Percentiles rank a stretch among this genome's conserved stretches.
phyloP scores from a whole-genome alignment of 2,113 vertebrate species.

The Neodon shergylaensis region DNA sequence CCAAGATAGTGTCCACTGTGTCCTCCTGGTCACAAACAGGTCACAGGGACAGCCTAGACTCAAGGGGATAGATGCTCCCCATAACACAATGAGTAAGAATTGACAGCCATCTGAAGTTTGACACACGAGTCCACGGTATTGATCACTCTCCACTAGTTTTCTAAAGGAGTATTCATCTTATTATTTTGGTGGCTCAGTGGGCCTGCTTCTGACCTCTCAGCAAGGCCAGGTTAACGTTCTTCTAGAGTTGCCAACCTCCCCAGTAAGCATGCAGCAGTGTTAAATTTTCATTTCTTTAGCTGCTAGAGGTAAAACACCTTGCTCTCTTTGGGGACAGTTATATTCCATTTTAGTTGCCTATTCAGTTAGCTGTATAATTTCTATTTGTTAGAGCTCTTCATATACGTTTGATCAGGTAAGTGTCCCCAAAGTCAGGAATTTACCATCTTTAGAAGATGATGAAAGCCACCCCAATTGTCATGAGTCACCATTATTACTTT shows the following conservation, averaged over 20 bases:
- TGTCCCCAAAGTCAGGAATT: not conserved
- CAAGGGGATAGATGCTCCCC: not conserved
- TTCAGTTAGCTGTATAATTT: not conserved
- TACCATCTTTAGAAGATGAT: not conserved
- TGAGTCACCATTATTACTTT: not conserved
- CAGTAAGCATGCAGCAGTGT: accelerated
- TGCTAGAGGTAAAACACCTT: not conserved
- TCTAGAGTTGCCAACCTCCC: not conserved
- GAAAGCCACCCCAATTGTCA: not conserved
- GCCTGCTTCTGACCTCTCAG: not conserved
- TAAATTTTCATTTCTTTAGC: not conserved
- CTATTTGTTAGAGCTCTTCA: not conserved
- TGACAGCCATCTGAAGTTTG: accelerated
- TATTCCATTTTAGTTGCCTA: not conserved
- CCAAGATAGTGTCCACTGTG: not conserved
- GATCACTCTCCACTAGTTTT: not conserved
- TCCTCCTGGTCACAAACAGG: not conserved
- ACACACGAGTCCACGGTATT: no score
- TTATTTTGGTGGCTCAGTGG: accelerated
- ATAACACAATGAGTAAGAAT: not conserved
- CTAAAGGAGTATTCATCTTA: not conserved
- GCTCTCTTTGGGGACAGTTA: not conserved
- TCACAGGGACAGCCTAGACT: not conserved
- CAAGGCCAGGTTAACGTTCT: accelerated
- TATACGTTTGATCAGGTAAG: not conserved